These are phyloP conservation scores for Acronicta psi DNA, from an alignment of 2,888 invertebrate species.

Conservation along the genomic window DNA sequence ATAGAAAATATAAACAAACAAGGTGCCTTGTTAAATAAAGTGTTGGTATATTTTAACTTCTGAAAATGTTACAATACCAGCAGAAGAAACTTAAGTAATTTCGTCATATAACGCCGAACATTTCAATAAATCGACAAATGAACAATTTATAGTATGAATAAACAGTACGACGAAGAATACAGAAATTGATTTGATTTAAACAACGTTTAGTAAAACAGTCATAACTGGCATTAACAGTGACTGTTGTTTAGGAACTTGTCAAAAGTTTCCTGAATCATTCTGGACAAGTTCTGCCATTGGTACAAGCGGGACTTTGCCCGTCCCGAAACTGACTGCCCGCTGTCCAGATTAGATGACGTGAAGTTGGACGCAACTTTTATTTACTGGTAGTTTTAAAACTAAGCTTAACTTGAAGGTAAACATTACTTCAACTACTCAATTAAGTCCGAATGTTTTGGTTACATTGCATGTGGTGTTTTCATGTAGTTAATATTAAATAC, in stretches of 20 bases:
- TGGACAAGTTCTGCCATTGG: slow-evolving; percentile 59
- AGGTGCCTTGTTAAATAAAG: not conserved
- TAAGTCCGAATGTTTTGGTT: no score
- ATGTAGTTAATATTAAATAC: slow-evolving; percentile 29
- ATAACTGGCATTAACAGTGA: slow-evolving; percentile 71
- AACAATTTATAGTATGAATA: no score
- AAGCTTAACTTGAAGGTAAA: not conserved
- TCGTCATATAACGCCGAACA: no score
- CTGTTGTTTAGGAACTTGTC: slow-evolving; percentile 71
- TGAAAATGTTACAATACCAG: not conserved
- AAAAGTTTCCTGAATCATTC: slow-evolving; percentile 72
- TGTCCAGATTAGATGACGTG: slow-evolving; percentile 35
- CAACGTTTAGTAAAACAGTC: slow-evolving; percentile 61
- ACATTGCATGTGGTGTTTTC: no score
- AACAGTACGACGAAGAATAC: not conserved
- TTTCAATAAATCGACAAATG: no score
- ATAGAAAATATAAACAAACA: not conserved
- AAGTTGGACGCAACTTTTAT: slow-evolving; percentile 21
- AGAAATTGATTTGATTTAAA: slow-evolving; percentile 25
- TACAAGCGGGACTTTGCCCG: slow-evolving; percentile 33
- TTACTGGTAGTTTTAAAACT: slow-evolving; percentile 10
- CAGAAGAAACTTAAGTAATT: no score
- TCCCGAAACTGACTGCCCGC: slow-evolving; percentile 34
- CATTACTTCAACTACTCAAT: no score
- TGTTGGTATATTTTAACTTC: not conserved